Evolutionary conservation across 2,797 vertebrate species (phyloP), one percentile per base, ranked within the genome.

Genomic region (Chaenodraco wilsoni): DNA sequence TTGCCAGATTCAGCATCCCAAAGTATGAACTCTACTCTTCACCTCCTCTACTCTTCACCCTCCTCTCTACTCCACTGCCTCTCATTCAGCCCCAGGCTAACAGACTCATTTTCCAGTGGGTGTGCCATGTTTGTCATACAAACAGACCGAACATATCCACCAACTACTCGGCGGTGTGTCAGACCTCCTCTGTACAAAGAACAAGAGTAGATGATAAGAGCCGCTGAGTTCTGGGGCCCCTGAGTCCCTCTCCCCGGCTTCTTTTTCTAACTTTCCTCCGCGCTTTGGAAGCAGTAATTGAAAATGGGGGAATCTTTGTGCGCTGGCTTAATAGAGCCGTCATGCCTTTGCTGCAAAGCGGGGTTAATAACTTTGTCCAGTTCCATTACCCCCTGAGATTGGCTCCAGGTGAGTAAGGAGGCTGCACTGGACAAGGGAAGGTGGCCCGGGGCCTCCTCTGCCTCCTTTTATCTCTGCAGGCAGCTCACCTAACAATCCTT

Each of bases 321-420:
- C 85, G 46, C 86, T 67, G 78, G 72, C 67, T 91, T 90, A 89
- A 81, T 94, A 79, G 93, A 94, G 88, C 91, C 89, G 83, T 84
- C 85, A 61, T 87, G 87, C 78, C 83, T 88, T 58, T n/a, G 56
- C 55, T 61, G 84, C 76, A 90, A 88, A 90, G 85, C 15, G 54
- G 71, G 92, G 90, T 93, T 95, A 95, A 95, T 95, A 93, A 93
- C 91, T 93, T 94, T 92, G 91, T 86, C 90, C 91, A 89, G 79
- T 94, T 91, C 90, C 89, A 93, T 94, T 93, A 94, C 90, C 89
- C 84, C 86, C 76, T 72, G 88, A 94, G 93, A 94, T 94, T 93
- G 92, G 87, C 91, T 93, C 69, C 85, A 93, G 92, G 88, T 91
- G 91, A 91, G 91, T 92, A 91, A 92, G 92, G 89, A 90, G 81